phyloP scores from a whole-genome alignment of 2,888 invertebrate genomes.

The Nephrotoma flavescens region DNA sequence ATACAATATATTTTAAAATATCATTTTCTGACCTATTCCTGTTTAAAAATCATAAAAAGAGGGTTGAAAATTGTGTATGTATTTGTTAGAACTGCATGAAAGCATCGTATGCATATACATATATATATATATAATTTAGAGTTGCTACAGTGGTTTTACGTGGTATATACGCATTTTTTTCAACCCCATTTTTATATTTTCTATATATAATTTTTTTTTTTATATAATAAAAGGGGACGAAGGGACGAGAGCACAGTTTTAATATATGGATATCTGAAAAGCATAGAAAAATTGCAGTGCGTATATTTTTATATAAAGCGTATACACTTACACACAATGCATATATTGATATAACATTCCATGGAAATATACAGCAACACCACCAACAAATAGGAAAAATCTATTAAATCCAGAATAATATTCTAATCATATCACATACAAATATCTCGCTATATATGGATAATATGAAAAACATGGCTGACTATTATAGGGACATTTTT shows the following conservation, averaged over 20 bases:
- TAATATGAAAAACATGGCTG: not conserved
- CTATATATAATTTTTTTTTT: not conserved
- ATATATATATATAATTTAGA: not conserved
- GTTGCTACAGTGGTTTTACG: not conserved
- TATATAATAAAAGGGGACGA: not conserved
- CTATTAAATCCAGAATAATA: not conserved
- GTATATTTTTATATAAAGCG: not conserved
- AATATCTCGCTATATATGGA: not conserved
- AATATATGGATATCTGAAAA: not conserved
- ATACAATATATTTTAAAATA: not conserved
- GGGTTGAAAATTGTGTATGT: not conserved
- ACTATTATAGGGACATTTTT: not conserved
- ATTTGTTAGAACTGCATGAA: not conserved
- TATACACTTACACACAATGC: not conserved
- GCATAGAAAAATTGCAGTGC: not conserved
- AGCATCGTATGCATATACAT: not conserved
- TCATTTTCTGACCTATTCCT: conserved; percentile 1
- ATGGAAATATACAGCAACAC: not conserved
- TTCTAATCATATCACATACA: not conserved
- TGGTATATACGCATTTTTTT: not conserved
- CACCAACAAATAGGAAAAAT: not conserved
- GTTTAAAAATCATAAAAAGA: not conserved
- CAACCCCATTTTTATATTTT: not conserved
- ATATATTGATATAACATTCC: not conserved
- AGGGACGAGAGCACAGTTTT: not conserved